A percentile compares a stretch with the other conserved stretches of the same genome.
Evolutionary conservation across 2,113 vertebrate genomes (phyloP).

Genomic region (Crotalus horridus): DNA sequence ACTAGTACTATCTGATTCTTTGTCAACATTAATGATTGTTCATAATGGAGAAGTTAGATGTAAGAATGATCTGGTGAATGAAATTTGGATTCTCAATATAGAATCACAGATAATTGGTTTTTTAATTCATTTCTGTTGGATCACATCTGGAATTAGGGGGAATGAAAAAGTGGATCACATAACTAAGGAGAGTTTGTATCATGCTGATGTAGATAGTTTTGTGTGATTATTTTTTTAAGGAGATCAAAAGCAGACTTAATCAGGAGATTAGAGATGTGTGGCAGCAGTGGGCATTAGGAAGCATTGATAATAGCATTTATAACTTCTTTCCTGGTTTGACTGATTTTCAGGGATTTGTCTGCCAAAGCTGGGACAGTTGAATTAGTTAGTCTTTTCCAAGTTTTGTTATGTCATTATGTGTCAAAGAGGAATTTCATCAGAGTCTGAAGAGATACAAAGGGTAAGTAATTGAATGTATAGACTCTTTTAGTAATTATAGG

Average conservation of each 20-base stretch:
- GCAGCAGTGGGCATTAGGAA: not conserved
- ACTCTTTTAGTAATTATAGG: not conserved
- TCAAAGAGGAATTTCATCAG: not conserved
- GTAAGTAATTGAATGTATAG: not conserved
- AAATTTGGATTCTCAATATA: not conserved
- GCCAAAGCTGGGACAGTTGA: not conserved
- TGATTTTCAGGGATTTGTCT: not conserved
- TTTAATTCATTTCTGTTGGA: not conserved
- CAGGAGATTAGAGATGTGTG: not conserved
- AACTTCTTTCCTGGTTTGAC: not conserved
- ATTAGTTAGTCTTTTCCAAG: not conserved
- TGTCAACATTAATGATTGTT: not conserved
- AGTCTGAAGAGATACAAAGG: not conserved
- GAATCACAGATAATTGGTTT: not conserved
- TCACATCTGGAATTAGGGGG: not conserved
- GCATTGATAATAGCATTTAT: not conserved
- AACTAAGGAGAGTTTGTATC: not conserved
- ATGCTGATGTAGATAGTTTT: not conserved
- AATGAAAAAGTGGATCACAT: not conserved
- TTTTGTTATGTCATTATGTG: not conserved
- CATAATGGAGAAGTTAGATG: not conserved
- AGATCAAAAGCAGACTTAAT: not conserved
- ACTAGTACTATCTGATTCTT: not conserved
- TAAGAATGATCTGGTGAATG: not conserved
- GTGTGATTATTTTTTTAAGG: not conserved